A percentile compares a stretch with the other conserved stretches of the same genome.
phyloP scores from a whole-genome alignment of 1,140 invertebrate species.

The Mamestra configurata region DNA sequence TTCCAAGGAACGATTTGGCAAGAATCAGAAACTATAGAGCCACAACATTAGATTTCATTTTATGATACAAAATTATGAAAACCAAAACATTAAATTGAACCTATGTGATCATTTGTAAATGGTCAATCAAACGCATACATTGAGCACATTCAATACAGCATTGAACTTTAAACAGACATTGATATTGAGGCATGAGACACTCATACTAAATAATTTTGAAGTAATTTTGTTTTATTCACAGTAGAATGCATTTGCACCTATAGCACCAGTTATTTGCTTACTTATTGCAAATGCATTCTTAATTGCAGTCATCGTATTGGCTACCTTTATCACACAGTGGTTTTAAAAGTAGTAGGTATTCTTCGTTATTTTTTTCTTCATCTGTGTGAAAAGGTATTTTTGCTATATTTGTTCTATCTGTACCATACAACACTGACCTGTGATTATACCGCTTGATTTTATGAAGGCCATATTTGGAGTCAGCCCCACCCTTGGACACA shows the following conservation, averaged over 20 bases:
- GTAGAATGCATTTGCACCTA: not conserved
- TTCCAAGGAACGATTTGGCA: too few species aligned
- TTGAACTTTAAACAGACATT: conserved; percentile 16
- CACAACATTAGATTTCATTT: not conserved
- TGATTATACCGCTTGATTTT: conserved; percentile 98
- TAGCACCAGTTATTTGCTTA: too few species aligned
- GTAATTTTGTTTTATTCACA: conserved; percentile 4
- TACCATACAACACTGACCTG: conserved; percentile 84
- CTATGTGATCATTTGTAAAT: not conserved
- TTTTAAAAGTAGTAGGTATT: too few species aligned
- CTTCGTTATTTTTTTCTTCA: not conserved
- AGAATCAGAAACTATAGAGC: not conserved
- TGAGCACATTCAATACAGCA: conserved; percentile 51
- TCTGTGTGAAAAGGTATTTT: not conserved
- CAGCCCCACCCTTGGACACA: conserved; percentile 98
- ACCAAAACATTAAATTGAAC: not conserved
- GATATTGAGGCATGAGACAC: not conserved
- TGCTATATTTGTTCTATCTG: not conserved
- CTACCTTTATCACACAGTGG: not conserved
- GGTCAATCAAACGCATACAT: conserved; percentile 42
- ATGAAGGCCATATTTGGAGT: conserved; percentile 98
- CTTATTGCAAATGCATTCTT: not conserved
- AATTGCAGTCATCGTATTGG: not conserved
- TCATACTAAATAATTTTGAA: conserved; percentile 18
- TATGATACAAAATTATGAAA: too few species aligned